These are phyloP conservation scores for Aramus guarauna DNA, from an alignment of 2,113 vertebrate species.

Conservation along the genomic window DNA sequence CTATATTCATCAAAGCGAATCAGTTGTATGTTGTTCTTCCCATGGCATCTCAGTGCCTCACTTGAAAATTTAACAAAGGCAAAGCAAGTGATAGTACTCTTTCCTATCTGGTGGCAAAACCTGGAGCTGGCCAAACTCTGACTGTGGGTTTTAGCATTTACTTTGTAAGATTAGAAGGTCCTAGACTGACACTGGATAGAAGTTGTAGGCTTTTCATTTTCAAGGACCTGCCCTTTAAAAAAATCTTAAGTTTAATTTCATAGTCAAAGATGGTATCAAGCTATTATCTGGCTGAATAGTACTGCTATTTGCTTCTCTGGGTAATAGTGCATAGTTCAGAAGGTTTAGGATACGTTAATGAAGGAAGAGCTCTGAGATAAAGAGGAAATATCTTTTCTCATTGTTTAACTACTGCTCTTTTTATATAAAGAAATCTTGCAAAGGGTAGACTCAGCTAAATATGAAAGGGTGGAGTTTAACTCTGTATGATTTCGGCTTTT, in stretches of 20 bases:
- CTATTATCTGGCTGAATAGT: background rate
- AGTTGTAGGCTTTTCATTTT: background rate
- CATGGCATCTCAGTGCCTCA: background rate
- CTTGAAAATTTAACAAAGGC: background rate
- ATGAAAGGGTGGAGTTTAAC: background rate
- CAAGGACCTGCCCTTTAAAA: background rate
- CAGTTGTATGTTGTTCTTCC: background rate
- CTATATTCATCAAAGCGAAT: background rate
- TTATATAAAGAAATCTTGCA: background rate
- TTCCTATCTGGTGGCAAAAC: background rate
- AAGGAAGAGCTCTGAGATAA: background rate
- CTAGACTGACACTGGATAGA: background rate
- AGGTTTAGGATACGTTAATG: background rate
- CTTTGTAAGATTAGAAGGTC: background rate
- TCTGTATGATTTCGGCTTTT: background rate
- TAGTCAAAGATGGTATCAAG: background rate
- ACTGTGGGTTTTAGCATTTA: background rate
- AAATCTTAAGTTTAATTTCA: background rate
- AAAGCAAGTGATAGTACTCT: background rate
- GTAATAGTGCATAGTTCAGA: background rate
- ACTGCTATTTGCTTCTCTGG: background rate
- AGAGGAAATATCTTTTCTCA: background rate
- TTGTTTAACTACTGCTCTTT: background rate
- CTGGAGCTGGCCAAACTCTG: background rate
- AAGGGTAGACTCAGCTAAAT: background rate